Conservation (phyloP, 2,888 invertebrate genomes). For the Troglohyphantes excavatus region DNA sequence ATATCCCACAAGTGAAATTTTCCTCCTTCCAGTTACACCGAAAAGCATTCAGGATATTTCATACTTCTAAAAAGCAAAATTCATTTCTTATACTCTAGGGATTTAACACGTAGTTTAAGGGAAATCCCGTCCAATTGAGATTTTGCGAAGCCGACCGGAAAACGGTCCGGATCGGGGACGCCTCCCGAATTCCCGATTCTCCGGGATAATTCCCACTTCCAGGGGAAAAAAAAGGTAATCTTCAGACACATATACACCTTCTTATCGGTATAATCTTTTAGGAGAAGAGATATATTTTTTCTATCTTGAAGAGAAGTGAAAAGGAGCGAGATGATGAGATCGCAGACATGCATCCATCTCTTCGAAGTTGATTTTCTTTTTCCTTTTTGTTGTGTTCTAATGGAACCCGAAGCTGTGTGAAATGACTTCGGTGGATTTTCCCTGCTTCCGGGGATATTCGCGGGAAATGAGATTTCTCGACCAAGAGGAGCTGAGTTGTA, state of each 20-base stretch:
- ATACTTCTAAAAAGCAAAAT: not conserved
- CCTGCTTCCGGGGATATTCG: not conserved
- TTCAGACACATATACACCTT: not conserved
- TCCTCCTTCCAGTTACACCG: too few species aligned
- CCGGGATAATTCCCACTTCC: not conserved
- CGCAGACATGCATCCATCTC: conserved; percentile 4
- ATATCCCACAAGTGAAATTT: too few species aligned
- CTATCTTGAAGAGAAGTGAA: not conserved
- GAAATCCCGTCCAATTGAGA: not conserved
- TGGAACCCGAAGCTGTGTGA: not conserved
- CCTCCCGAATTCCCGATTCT: not conserved
- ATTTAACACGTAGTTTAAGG: not conserved
- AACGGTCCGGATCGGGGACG: not conserved
- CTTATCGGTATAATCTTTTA: not conserved
- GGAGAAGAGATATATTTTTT: conserved; percentile 5
- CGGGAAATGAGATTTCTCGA: conserved; percentile 9
- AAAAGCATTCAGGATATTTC: not conserved
- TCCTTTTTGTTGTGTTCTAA: conserved; percentile 1
- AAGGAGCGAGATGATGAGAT: not conserved
- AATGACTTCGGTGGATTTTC: conserved; percentile 4
- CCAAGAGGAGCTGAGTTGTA: not conserved
- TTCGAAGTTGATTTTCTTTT: not conserved
- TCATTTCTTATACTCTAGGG: not conserved
- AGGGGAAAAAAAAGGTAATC: not conserved
- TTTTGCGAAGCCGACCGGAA: conserved; percentile 5